Percentiles rank a stretch among this genome's conserved stretches.
phyloP scores from a whole-genome alignment of 2,113 vertebrate species.

The Trogon melanurus region DNA sequence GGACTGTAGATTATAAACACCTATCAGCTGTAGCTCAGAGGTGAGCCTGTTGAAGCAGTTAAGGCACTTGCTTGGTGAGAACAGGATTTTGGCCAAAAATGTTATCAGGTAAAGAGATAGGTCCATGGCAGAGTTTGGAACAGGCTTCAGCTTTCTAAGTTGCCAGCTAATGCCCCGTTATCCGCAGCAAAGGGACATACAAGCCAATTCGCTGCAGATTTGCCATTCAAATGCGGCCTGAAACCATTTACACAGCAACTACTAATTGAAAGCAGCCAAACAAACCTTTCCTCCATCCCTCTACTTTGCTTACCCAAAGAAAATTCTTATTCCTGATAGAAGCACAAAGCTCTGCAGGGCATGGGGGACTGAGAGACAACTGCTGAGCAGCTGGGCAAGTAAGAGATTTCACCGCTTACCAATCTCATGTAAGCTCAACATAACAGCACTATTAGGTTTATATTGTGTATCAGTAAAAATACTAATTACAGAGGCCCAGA shows the following conservation, averaged over 20 bases:
- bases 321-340: neutral
- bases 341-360: neutral
- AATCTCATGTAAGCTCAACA: neutral
- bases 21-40: neutral
- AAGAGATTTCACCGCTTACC: conserved; percentile 3
- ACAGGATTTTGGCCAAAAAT: neutral
- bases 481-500: conserved; percentile 17
- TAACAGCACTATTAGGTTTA: conserved; percentile 47
- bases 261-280: neutral
- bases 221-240: neutral
- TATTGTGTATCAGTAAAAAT: conserved; percentile 57
- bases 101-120: neutral
- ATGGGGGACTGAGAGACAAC: neutral
- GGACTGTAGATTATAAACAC: neutral
- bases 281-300: neutral
- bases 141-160: neutral
- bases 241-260: neutral
- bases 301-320: neutral
- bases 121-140: neutral
- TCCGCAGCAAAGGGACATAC: neutral
- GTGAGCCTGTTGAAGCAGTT: neutral
- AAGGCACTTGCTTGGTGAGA: neutral
- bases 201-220: neutral
- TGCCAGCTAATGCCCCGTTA: neutral
- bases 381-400: conserved; percentile 45